phyloP scores from a whole-genome alignment of 2,797 vertebrate species.

The Astyanax mexicanus region DNA sequence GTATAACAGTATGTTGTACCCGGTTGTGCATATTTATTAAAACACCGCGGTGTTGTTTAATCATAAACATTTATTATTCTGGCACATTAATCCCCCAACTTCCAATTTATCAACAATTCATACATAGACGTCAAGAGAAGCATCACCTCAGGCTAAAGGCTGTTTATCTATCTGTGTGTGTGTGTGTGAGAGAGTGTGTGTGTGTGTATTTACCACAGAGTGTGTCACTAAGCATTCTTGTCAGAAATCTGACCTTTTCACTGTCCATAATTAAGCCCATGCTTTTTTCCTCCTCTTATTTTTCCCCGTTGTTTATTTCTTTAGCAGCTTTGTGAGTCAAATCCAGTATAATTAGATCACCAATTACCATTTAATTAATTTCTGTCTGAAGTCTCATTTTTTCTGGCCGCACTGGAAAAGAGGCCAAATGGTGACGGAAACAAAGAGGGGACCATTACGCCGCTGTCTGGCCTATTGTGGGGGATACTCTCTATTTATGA shows the following conservation, averaged over 20 bases:
- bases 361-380: conserved; percentile 88
- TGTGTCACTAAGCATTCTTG: conserved; percentile 82
- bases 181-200: conserved; percentile 9
- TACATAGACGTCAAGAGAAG: background rate
- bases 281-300: conserved; percentile 81
- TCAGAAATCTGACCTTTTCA: conserved; percentile 84
- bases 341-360: conserved; percentile 87
- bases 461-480: conserved; percentile 78
- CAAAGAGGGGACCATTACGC: conserved; percentile 80
- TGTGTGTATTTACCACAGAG: conserved; percentile 32
- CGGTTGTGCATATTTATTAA: conserved; percentile 15
- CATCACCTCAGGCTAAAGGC: conserved; percentile 21
- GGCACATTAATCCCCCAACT: conserved; percentile 19
- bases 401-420: conserved; percentile 78
- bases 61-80: conserved; percentile 12
- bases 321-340: conserved; percentile 80
- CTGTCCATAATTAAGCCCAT: conserved; percentile 81
- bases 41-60: background rate
- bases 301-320: conserved; percentile 79
- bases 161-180: too few species aligned
- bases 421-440: conserved; percentile 78
- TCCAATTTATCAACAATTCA: conserved; percentile 32
- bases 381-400: conserved; percentile 84
- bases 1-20: background rate
- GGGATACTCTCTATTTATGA: conserved; percentile 74